These are phyloP conservation scores for Drosophila peninsularis DNA, from an alignment of 2,888 invertebrate species.

Conservation along the genomic window DNA sequence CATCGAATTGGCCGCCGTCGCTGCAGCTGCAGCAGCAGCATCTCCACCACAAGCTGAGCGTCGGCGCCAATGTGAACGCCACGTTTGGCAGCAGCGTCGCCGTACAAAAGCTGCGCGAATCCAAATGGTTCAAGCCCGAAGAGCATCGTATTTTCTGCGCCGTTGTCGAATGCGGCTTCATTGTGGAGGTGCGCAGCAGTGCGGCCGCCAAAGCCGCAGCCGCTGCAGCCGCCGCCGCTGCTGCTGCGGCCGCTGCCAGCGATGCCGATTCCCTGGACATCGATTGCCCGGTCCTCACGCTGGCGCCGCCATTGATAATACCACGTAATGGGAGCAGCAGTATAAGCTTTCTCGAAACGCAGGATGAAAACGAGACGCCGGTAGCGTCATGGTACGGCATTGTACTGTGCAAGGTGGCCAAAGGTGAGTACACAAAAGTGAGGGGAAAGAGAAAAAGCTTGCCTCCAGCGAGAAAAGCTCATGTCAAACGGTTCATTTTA, in stretches of 20 bases:
- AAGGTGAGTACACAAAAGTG: constrained; percentile 85
- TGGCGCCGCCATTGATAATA: constrained; percentile 58
- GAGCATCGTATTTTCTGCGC: constrained; percentile 90
- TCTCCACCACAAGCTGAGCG: constrained; percentile 43
- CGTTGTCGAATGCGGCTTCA: constrained; percentile 90
- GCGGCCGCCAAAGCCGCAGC: constrained; percentile 80
- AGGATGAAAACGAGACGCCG: constrained; percentile 83
- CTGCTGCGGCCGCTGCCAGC: constrained; percentile 52
- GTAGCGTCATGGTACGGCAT: constrained; percentile 87
- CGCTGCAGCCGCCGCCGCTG: constrained; percentile 79
- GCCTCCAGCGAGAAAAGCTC: not conserved
- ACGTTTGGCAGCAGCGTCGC: constrained; percentile 86
- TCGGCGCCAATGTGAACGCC: constrained; percentile 51
- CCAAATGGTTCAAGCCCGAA: constrained; percentile 90
- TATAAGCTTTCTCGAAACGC: constrained; percentile 73
- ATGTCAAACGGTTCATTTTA: not conserved
- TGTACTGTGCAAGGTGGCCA: constrained; percentile 89
- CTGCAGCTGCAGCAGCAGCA: constrained; percentile 35
- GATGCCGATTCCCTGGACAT: constrained; percentile 67
- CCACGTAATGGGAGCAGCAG: constrained; percentile 68
- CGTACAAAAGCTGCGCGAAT: constrained; percentile 89
- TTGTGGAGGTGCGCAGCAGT: constrained; percentile 87
- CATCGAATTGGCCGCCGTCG: constrained; percentile 67
- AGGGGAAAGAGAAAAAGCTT: constrained; percentile 20
- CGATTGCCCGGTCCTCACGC: constrained; percentile 58